Conservation (phyloP, 2,797 vertebrate genomes). For the Podarcis lilfordi region DNA sequence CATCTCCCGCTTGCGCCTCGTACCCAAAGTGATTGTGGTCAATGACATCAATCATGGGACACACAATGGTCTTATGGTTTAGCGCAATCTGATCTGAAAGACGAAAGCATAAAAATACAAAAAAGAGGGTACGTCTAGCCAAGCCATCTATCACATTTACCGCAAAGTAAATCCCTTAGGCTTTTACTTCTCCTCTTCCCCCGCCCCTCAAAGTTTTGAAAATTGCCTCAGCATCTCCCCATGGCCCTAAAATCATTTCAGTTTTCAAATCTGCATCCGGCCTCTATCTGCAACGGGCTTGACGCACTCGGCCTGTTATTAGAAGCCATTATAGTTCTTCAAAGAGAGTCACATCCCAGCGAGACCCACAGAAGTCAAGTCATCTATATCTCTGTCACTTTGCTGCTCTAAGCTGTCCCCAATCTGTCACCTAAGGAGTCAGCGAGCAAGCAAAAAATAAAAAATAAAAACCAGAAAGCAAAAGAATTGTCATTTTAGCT, state of each 20-base stretch:
- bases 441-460: constrained; percentile 42
- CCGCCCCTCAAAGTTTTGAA: constrained; percentile 35
- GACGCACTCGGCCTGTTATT: constrained; percentile 76
- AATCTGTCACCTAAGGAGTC: constrained; percentile 78
- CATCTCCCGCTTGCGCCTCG: constrained; percentile 89
- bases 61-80: constrained; percentile 91
- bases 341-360: constrained; percentile 76
- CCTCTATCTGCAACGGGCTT: constrained; percentile 64
- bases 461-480: constrained; percentile 35
- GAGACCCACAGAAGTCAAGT: constrained; percentile 75
- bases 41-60: constrained; percentile 93
- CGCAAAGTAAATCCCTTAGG: constrained; percentile 56
- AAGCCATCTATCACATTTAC: constrained; percentile 70
- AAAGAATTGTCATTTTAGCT: constrained; percentile 52
- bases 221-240: constrained; percentile 51
- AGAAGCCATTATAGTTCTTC: constrained; percentile 81
- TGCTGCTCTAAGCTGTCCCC: constrained; percentile 76
- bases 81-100: constrained; percentile 90
- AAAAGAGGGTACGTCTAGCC: constrained; percentile 69
- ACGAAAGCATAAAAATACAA: constrained; percentile 79
- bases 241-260: constrained; percentile 58
- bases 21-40: constrained; percentile 94
- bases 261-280: constrained; percentile 64
- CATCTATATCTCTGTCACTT: constrained; percentile 77
- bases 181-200: constrained; percentile 10